phyloP scores from a whole-genome alignment of 1,140 invertebrate species.

The Copidosoma floridanum region DNA sequence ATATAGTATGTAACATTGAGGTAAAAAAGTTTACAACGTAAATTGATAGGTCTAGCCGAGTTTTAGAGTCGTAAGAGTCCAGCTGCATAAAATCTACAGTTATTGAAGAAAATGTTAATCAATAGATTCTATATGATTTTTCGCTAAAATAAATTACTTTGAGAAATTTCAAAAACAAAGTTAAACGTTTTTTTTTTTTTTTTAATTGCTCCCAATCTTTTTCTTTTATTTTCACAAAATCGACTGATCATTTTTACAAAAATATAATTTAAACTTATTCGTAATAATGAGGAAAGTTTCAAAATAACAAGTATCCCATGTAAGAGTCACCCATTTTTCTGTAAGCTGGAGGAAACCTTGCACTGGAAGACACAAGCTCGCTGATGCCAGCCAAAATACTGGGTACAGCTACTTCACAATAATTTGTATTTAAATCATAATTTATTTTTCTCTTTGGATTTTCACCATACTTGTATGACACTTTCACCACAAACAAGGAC shows the following conservation, averaged over 20 bases:
- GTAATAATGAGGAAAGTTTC: slow-evolving; percentile 20
- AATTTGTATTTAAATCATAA: slow-evolving; percentile 36
- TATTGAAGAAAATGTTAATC: slow-evolving; percentile 22
- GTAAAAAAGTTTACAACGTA: slow-evolving; percentile 12
- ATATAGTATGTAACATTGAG: slow-evolving; percentile 1
- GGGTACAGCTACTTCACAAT: slow-evolving; percentile 38
- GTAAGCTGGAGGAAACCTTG: slow-evolving; percentile 46
- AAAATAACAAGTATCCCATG: slow-evolving; percentile 42
- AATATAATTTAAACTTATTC: background rate
- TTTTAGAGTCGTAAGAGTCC: slow-evolving; percentile 3
- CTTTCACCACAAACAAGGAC: slow-evolving; percentile 39
- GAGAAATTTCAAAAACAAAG: slow-evolving; percentile 15
- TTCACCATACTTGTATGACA: slow-evolving; percentile 48
- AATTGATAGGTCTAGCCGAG: slow-evolving; percentile 14
- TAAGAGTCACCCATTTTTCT: slow-evolving; percentile 40
- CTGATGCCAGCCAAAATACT: slow-evolving; percentile 46
- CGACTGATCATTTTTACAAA: background rate
- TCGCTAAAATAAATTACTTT: slow-evolving; percentile 19
- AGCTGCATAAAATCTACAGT: too few relatives aligned
- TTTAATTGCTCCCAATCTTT: too few relatives aligned
- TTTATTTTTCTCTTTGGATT: slow-evolving; percentile 25
- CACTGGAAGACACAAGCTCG: slow-evolving; percentile 42
- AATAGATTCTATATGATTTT: slow-evolving; percentile 16
- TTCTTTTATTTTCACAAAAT: too few relatives aligned
- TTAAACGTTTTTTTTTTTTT: slow-evolving; percentile 24